Percentiles rank a stretch among this genome's conserved stretches.
These are phyloP conservation scores for Eumacrocentrus americanus DNA, from an alignment of 2,888 invertebrate genomes.

Conservation along the genomic window DNA sequence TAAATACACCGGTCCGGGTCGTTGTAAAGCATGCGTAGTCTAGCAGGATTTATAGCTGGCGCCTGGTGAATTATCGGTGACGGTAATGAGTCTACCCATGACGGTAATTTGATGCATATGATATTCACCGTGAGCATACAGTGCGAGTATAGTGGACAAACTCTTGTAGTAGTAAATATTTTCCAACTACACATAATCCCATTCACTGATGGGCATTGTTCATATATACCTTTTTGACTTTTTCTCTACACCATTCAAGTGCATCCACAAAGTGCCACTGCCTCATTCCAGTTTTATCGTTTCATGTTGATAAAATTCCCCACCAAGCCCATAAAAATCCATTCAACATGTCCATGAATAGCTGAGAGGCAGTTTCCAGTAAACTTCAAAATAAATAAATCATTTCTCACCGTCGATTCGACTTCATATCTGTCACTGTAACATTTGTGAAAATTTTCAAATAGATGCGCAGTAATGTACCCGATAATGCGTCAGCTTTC, in stretches of 20 bases:
- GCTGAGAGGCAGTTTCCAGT: constrained; percentile 9
- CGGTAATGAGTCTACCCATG: constrained; percentile 39
- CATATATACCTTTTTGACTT: neutral
- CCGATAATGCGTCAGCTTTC: no score
- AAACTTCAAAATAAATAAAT: constrained; percentile 15
- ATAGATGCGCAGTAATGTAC: no score
- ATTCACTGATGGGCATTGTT: neutral
- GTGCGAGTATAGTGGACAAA: constrained; percentile 8
- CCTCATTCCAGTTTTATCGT: neutral
- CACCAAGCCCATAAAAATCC: constrained; percentile 11
- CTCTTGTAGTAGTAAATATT: neutral
- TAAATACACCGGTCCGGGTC: constrained; percentile 23
- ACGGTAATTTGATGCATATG: constrained; percentile 38
- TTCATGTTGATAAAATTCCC: constrained; percentile 10
- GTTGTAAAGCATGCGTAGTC: constrained; percentile 27
- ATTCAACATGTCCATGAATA: constrained; percentile 13
- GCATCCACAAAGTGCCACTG: neutral
- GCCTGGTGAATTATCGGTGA: constrained; percentile 38
- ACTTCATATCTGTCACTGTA: neutral
- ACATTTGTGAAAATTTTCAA: neutral
- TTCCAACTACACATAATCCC: constrained; percentile 1
- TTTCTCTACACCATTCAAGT: neutral
- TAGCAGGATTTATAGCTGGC: constrained; percentile 37
- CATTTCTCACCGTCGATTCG: neutral
- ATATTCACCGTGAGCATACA: constrained; percentile 34